A percentile compares a stretch with the other conserved stretches of the same genome.
phyloP scores from a whole-genome alignment of 2,888 invertebrate species.

The Melanophora roralis region DNA sequence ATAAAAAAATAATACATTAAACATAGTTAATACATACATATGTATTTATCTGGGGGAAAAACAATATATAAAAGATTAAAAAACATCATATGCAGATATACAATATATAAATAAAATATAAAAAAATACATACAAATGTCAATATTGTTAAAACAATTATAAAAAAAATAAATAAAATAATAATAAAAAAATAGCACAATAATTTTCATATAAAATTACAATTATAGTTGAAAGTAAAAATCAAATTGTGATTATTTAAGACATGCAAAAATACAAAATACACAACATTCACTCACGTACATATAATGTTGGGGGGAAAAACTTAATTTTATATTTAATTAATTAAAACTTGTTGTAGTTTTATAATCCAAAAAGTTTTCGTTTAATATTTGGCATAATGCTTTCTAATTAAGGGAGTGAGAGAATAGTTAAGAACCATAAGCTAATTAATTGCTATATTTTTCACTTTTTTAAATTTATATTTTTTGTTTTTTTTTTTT shows the following conservation, averaged over 20 bases:
- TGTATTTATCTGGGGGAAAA: too few relatives aligned
- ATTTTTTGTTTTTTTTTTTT: background rate
- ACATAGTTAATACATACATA: too few relatives aligned
- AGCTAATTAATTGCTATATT: slow-evolving; percentile 32
- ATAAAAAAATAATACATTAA: background rate
- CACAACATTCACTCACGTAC: too few relatives aligned
- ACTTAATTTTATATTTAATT: slow-evolving; percentile 10
- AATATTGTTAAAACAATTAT: slow-evolving; percentile 24
- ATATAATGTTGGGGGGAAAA: slow-evolving; percentile 30
- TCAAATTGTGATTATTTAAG: background rate
- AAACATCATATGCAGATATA: too few relatives aligned
- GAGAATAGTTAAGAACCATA: slow-evolving; percentile 24
- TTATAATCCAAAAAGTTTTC: slow-evolving; percentile 33
- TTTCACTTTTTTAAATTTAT: slow-evolving; percentile 6
- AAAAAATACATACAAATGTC: background rate
- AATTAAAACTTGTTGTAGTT: slow-evolving; percentile 25
- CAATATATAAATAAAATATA: slow-evolving; percentile 32
- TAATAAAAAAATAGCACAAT: slow-evolving; percentile 53
- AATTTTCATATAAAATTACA: slow-evolving; percentile 47
- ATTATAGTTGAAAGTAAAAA: slow-evolving; percentile 18
- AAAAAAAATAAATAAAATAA: slow-evolving; percentile 4
- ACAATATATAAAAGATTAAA: too few relatives aligned
- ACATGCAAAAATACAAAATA: slow-evolving; percentile 43
- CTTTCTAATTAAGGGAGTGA: slow-evolving; percentile 30
- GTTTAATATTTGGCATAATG: slow-evolving; percentile 52